Evolutionary conservation across 2,797 vertebrate species (phyloP).

Genomic region (Brachymystax lenok): DNA sequence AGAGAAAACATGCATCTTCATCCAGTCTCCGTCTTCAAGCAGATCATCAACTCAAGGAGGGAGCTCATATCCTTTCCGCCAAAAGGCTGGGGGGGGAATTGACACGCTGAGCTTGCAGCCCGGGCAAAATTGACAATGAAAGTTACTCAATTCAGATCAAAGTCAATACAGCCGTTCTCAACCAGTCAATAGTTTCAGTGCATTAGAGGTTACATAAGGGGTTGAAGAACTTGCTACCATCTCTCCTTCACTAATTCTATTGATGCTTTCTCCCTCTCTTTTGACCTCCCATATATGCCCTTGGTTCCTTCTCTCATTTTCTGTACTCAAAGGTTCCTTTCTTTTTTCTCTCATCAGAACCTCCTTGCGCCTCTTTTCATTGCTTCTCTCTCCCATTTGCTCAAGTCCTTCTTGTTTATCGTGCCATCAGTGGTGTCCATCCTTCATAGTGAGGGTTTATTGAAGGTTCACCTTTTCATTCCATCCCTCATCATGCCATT

Average conservation of each 20-base stretch:
- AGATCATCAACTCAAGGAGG: conserved; percentile 56
- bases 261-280: not conserved
- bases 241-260: conserved; percentile 8
- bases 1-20: conserved; percentile 57
- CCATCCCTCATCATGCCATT: not conserved
- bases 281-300: not conserved
- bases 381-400: no score
- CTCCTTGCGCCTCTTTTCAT: no score
- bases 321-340: not conserved
- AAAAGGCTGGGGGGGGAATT: conserved; percentile 63
- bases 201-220: conserved; percentile 30
- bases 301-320: conserved; percentile 3
- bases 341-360: no score
- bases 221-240: conserved; percentile 4
- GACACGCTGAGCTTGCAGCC: conserved; percentile 53
- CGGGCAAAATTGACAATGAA: conserved; percentile 73
- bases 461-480: no score
- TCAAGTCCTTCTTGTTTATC: not conserved
- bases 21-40: conserved; percentile 41
- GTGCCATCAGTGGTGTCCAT: not conserved
- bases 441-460: not conserved
- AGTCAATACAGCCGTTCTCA: conserved; percentile 53
- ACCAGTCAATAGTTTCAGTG: conserved; percentile 26
- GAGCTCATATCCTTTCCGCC: conserved; percentile 62
- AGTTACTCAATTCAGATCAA: conserved; percentile 74